Conservation (phyloP, 2,888 invertebrate species). For the Caenorhabditis macrosperma region DNA sequence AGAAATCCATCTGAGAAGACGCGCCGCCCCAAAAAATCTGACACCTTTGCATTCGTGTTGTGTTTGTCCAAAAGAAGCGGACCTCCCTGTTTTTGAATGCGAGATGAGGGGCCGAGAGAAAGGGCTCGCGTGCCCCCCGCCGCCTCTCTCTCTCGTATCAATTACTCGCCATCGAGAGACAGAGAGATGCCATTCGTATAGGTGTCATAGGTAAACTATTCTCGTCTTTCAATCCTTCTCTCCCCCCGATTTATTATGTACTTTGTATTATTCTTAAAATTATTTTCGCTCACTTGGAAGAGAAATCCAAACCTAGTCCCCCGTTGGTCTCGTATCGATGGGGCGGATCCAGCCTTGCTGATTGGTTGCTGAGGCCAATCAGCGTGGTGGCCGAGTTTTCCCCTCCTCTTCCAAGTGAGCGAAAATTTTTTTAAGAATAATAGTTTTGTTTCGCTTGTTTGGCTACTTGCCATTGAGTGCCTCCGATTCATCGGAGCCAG, state of each 20-base stretch:
- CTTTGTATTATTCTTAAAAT: too few relatives aligned
- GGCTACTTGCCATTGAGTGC: slow-evolving; percentile 18
- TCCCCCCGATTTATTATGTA: slow-evolving; percentile 10
- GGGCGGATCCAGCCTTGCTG: too few relatives aligned
- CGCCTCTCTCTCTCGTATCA: slow-evolving; percentile 24
- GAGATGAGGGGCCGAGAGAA: slow-evolving; percentile 24
- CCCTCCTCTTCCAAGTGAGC: too few relatives aligned
- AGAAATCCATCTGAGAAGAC: slow-evolving; percentile 49
- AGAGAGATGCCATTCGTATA: slow-evolving; percentile 53
- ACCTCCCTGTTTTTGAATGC: slow-evolving; percentile 39
- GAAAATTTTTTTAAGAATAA: too few relatives aligned
- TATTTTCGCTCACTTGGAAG: too few relatives aligned
- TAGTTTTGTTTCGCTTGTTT: slow-evolving; percentile 38
- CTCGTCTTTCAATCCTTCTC: slow-evolving; percentile 49
- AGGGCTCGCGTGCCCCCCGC: too few relatives aligned
- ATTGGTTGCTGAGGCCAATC: too few relatives aligned
- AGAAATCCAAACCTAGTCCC: too few relatives aligned
- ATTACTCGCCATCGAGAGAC: too few relatives aligned
- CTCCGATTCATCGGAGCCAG: too few relatives aligned
- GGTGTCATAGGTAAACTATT: slow-evolving; percentile 52
- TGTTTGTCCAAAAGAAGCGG: slow-evolving; percentile 28
- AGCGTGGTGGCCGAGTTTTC: too few relatives aligned
- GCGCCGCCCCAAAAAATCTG: slow-evolving; percentile 42
- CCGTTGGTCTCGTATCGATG: too few relatives aligned
- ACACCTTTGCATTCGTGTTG: slow-evolving; percentile 44